Conservation (phyloP, 2,113 vertebrate species). For the Ovibos moschatus region DNA sequence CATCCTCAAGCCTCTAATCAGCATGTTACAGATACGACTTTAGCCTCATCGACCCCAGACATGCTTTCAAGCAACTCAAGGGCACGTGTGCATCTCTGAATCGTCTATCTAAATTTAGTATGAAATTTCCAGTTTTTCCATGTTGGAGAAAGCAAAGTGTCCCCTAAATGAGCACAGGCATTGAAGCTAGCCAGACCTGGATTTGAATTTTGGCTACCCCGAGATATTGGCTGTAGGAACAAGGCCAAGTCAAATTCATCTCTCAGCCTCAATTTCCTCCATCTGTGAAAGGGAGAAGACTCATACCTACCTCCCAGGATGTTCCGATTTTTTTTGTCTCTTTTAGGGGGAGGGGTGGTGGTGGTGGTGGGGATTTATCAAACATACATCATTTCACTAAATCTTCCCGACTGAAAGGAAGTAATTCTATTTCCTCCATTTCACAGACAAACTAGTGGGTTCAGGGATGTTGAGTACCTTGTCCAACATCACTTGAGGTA, state of each 20-base stretch:
- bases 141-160: neutral
- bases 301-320: neutral
- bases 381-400: neutral
- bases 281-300: neutral
- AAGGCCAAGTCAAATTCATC: neutral
- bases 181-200: neutral
- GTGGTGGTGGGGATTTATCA: neutral
- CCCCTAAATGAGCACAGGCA: neutral
- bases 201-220: neutral
- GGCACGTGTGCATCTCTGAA: accelerated
- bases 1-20: too few species aligned
- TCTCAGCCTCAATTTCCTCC: neutral
- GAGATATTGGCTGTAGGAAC: neutral
- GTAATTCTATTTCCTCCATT: neutral
- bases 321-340: neutral
- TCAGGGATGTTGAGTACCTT: neutral
- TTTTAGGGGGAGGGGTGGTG: too few species aligned
- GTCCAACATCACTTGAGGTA: neutral
- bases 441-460: neutral
- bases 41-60: neutral
- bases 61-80: neutral
- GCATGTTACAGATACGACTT: neutral
- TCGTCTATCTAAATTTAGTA: neutral
- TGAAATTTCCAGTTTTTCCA: neutral
- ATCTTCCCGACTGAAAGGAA: neutral